Evolutionary conservation across 2,888 invertebrate genomes (phyloP).

Genomic region (Hermaeophaga mercurialis): DNA sequence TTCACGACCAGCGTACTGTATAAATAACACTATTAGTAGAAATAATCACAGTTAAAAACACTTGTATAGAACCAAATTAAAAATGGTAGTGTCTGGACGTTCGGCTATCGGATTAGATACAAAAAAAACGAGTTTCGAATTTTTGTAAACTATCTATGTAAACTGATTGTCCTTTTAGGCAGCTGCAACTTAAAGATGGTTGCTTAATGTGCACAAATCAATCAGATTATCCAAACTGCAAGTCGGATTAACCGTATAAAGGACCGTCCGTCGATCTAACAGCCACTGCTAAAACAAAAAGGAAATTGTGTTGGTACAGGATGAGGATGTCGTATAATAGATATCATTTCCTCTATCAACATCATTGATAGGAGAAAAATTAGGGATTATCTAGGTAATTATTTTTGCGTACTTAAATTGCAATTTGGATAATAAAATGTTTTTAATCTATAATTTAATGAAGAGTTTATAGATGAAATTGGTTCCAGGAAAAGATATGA

Average conservation of each 20-base stretch:
- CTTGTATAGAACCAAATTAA: neutral
- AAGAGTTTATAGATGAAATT: neutral
- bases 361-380: slow-evolving; percentile 8
- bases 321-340: slow-evolving; percentile 31
- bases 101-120: no score
- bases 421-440: neutral
- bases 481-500: neutral
- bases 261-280: neutral
- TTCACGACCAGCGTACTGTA: no score
- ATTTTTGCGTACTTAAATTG: neutral
- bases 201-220: no score
- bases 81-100: neutral
- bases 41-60: neutral
- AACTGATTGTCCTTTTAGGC: neutral
- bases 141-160: neutral
- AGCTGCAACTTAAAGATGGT: no score
- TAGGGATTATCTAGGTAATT: slow-evolving; percentile 16
- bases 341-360: slow-evolving; percentile 33
- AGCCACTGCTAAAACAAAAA: slow-evolving; percentile 13
- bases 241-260: no score
- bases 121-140: neutral
- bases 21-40: no score
- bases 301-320: slow-evolving; percentile 31
- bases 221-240: no score
- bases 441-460: neutral